These are phyloP conservation scores for Perca fluviatilis DNA, from an alignment of 2,113 vertebrate genomes.

Conservation along the genomic window DNA sequence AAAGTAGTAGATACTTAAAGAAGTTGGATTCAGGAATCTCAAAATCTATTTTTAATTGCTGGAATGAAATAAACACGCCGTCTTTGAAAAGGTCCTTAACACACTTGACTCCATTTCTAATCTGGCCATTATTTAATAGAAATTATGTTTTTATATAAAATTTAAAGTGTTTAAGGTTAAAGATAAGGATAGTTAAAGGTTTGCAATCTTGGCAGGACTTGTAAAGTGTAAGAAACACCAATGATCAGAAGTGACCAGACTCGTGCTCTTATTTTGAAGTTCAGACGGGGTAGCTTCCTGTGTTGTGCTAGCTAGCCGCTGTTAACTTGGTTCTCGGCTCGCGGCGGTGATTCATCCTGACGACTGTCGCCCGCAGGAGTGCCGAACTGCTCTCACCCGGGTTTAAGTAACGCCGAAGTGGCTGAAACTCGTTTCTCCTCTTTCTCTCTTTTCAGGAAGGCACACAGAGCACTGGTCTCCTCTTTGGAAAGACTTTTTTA, in stretches of 20 bases:
- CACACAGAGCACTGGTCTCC: constrained; percentile 34
- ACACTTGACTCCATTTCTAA: too few relatives aligned
- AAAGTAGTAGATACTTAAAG: too few relatives aligned
- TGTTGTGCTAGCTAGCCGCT: fast-evolving
- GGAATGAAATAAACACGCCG: too few relatives aligned
- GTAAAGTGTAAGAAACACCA: not conserved
- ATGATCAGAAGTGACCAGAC: too few relatives aligned
- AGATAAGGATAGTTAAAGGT: too few relatives aligned
- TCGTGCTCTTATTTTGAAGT: constrained; percentile 65
- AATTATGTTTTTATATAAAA: not conserved
- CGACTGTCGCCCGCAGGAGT: constrained; percentile 62
- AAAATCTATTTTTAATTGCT: too few relatives aligned
- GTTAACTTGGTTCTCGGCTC: constrained; percentile 3
- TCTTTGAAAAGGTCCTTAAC: too few relatives aligned
- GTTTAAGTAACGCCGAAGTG: constrained; percentile 70
- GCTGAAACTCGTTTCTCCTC: constrained; percentile 81
- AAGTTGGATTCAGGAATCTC: too few relatives aligned
- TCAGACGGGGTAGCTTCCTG: not conserved
- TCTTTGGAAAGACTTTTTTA: constrained; percentile 26
- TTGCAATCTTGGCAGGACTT: not conserved
- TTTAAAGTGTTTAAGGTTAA: too few relatives aligned
- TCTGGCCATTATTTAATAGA: not conserved
- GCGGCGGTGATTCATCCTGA: constrained; percentile 72
- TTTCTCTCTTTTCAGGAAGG: constrained; percentile 67
- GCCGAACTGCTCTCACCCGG: constrained; percentile 35